phyloP scores from a whole-genome alignment of 2,113 vertebrate species.

The Vulpes lagopus region DNA sequence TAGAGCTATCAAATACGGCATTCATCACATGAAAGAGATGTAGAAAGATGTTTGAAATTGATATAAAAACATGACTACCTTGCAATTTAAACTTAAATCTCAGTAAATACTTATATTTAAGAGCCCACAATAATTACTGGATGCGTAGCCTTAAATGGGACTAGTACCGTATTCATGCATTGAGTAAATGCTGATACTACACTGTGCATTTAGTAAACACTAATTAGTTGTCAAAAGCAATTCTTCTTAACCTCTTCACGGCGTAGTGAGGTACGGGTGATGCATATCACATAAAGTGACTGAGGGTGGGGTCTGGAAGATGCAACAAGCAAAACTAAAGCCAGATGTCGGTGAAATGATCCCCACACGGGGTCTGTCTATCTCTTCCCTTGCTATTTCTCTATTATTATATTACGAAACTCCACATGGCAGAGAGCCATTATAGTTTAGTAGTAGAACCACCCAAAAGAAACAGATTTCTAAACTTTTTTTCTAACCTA shows the following conservation, averaged over 20 bases:
- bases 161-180: neutral
- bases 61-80: slow-evolving; percentile 19
- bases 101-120: slow-evolving; percentile 1
- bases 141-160: slow-evolving; percentile 26
- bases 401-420: neutral
- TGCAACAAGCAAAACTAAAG: slow-evolving; percentile 18
- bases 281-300: slow-evolving; percentile 36
- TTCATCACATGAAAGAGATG: neutral
- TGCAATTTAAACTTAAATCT: slow-evolving; percentile 47
- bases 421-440: neutral
- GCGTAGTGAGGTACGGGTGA: neutral
- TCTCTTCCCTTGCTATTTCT: neutral
- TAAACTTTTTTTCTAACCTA: slow-evolving; percentile 26
- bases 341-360: slow-evolving; percentile 34
- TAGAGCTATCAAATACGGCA: neutral
- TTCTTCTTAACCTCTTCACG: slow-evolving; percentile 45
- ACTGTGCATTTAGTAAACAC: neutral
- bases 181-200: neutral
- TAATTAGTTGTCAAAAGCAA: slow-evolving; percentile 60
- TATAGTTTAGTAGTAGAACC: neutral
- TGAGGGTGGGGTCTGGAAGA: slow-evolving; percentile 16
- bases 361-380: neutral
- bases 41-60: neutral
- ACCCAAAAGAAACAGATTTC: neutral
- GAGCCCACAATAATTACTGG: neutral